Evolutionary conservation across 2,797 vertebrate species (phyloP).

Genomic region (Cuniculus paca): DNA sequence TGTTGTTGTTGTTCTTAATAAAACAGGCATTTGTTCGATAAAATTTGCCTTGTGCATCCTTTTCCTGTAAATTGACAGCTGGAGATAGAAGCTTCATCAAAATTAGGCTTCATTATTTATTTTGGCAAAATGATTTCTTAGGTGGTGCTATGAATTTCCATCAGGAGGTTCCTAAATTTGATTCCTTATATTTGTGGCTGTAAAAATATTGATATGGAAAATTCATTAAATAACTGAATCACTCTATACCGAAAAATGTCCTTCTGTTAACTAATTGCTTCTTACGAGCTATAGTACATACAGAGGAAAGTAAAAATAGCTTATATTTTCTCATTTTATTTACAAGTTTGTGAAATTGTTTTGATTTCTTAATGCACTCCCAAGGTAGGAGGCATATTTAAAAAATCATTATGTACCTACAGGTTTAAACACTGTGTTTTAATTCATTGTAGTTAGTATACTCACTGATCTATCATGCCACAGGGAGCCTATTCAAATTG

Average conservation of each 20-base stretch:
- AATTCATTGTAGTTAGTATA: not conserved
- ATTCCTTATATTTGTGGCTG: not conserved
- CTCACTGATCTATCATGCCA: not conserved
- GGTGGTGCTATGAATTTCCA: not conserved
- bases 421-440: constrained; percentile 3
- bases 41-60: not conserved
- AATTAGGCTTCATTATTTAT: constrained; percentile 35
- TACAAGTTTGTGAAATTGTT: constrained; percentile 20
- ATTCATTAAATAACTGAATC: constrained; percentile 7
- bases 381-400: not conserved
- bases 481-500: not conserved
- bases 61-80: constrained; percentile 1
- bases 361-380: not conserved
- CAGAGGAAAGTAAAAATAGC: not conserved
- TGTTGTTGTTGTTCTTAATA: not conserved
- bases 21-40: not conserved
- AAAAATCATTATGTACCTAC: not conserved
- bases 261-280: not conserved
- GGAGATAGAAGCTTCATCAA: not conserved
- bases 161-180: not conserved
- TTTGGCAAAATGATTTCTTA: constrained; percentile 28
- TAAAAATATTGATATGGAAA: constrained; percentile 24
- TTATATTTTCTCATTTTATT: not conserved
- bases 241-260: not conserved
- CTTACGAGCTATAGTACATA: not conserved